Base-by-base conservation (phyloP, 2,888 invertebrate species). In the Epirrhoe alternata region DNA sequence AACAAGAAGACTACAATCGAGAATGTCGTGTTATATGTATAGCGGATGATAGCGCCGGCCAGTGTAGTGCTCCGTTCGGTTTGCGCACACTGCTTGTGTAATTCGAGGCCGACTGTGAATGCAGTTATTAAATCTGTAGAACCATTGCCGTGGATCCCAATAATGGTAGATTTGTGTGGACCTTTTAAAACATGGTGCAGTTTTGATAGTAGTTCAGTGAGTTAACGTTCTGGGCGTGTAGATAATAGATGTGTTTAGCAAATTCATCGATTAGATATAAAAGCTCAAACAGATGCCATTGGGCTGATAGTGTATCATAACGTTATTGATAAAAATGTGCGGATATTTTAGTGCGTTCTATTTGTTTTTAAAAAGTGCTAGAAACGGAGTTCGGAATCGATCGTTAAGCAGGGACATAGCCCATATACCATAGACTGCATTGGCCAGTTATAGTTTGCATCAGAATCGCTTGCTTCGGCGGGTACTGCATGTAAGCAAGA, bases 61-160 rank as follows among this genome's bases (percentile, higher is more conserved):
- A 87, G 86, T 88, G 66, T 68, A 85, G 87, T 83, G 86, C 81
- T 80, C 80, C 79, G 85, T 78, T 86, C 87, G 75, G 86, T 86
- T 82, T 84, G 89, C 88, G 87, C 85, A 85, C 84, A 86, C 83
- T 83, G 87, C 84, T 84, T 84, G 87, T 86, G 85, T 86, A 82
- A 83, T 84, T 86, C 83, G 89, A 87, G 85, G 85, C 84, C 79
- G 84, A 83, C 82, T 84, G 86, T 84, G 83, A 85, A 86, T 85
- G 82, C 85, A 82, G 79, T 86, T 84, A 81, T 71, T 79, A 83
- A 80, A 85, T 82, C 81, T 75, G 78, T 79, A 81, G 55, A 66
- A 61, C 74, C 72, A 79, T 80, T 83, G 77, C 79, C 86, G 88
- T 85, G 88, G 82, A 81, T 82, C 80, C 77, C 71, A 73, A 82